Conservation (phyloP, 2,888 invertebrate species). For the Nemoura dubitans region DNA sequence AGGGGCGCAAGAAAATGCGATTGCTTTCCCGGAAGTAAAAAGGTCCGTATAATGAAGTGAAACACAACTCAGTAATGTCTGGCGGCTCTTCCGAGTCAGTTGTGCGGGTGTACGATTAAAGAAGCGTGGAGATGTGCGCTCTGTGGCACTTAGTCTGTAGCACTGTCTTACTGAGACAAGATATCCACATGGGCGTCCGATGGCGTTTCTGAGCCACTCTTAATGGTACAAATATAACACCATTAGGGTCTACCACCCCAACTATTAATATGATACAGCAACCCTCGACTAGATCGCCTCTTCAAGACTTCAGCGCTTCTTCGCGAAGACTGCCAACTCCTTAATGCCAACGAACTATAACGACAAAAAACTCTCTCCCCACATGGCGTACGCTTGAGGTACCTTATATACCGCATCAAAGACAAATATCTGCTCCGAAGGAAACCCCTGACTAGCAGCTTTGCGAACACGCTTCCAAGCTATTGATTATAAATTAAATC, state of each 20-base stretch:
- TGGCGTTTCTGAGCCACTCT: constrained; percentile 19
- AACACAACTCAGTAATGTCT: neutral
- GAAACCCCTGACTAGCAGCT: neutral
- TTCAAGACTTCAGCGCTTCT: neutral
- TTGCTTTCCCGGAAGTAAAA: neutral
- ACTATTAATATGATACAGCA: constrained; percentile 26
- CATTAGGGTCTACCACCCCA: constrained; percentile 26
- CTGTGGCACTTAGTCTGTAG: neutral
- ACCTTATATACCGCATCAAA: neutral
- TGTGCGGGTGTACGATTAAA: neutral
- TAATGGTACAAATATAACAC: constrained; percentile 33
- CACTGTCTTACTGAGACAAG: too few relatives aligned
- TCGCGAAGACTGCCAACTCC: neutral
- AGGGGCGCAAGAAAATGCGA: neutral
- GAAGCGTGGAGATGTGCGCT: neutral
- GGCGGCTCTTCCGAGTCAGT: too few relatives aligned
- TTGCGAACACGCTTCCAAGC: neutral
- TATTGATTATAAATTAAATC: neutral
- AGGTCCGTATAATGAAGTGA: neutral
- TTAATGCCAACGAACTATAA: neutral
- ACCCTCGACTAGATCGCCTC: constrained; percentile 21
- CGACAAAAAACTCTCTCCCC: too few relatives aligned
- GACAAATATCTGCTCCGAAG: neutral
- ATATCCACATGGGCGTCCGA: neutral
- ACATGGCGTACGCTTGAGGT: too few relatives aligned